Evolutionary conservation across 2,113 vertebrate genomes (phyloP).

Genomic region (Terrapene triunguis): DNA sequence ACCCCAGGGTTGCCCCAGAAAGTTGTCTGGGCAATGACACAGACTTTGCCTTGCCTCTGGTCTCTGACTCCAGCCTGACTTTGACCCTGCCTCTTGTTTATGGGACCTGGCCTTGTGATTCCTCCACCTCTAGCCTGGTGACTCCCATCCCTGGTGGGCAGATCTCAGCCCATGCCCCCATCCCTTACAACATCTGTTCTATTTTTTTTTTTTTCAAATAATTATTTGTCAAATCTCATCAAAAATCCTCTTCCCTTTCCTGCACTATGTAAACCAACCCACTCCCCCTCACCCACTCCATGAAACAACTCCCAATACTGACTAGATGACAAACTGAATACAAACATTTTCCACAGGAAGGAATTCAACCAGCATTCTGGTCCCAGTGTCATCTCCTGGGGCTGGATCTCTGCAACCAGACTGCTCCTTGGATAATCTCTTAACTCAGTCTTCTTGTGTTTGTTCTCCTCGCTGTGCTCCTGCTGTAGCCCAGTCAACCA

Average conservation of each 20-base stretch:
- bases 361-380: not conserved
- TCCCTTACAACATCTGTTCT: not conserved
- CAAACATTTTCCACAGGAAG: not conserved
- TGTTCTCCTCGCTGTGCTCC: not conserved
- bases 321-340: not conserved
- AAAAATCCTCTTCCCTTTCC: not conserved
- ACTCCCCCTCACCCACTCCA: too few species aligned
- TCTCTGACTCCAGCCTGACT: too few species aligned
- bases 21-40: not conserved
- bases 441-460: not conserved
- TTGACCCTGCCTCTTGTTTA: too few species aligned
- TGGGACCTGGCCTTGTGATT: too few species aligned
- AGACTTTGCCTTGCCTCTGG: too few species aligned
- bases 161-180: too few species aligned
- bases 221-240: not conserved
- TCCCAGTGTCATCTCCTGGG: not conserved
- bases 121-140: too few species aligned
- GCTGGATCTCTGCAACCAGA: not conserved
- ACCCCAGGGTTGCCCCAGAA: not conserved
- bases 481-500: not conserved
- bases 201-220: not conserved
- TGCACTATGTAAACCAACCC: too few species aligned
- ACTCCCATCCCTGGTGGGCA: too few species aligned
- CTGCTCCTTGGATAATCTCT: not conserved
- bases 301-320: not conserved